These are phyloP conservation scores for Enteromius paludinosus DNA, from an alignment of 2,797 vertebrate genomes.

Conservation along the genomic window DNA sequence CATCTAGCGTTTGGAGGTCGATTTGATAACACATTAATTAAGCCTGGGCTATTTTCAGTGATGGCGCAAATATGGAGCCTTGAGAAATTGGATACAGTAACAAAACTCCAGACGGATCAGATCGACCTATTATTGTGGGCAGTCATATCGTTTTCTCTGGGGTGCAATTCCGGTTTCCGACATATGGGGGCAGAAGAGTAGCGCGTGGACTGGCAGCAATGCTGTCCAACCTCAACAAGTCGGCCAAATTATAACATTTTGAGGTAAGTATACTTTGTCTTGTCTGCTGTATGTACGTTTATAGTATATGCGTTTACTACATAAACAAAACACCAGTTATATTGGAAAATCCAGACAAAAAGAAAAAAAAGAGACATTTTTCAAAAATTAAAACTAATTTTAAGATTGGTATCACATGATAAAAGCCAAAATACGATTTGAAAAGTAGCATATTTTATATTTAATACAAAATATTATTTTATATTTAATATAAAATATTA, in stretches of 20 bases:
- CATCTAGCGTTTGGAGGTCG: conserved; percentile 58
- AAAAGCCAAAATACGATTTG: background rate
- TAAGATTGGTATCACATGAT: background rate
- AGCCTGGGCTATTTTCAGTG: background rate
- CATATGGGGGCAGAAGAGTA: conserved; percentile 27
- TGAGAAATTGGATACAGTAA: background rate
- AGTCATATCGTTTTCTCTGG: no score
- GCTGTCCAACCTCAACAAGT: background rate
- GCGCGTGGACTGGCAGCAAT: background rate
- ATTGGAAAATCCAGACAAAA: background rate
- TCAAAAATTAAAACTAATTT: background rate
- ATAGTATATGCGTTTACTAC: background rate
- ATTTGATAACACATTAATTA: background rate
- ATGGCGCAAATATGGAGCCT: background rate
- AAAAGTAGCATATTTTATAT: no score
- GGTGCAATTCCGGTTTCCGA: conserved; percentile 30
- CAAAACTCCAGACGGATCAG: background rate
- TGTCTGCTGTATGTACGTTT: background rate
- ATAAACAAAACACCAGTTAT: background rate
- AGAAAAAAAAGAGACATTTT: background rate
- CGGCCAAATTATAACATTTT: background rate
- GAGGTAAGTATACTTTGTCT: background rate
- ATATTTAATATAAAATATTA: no score
- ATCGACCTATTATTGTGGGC: background rate
- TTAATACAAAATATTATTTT: no score